A percentile compares a stretch with the other conserved stretches of the same genome.
phyloP scores from a whole-genome alignment of 2,113 vertebrate species.

The Chaetodon auriga region DNA sequence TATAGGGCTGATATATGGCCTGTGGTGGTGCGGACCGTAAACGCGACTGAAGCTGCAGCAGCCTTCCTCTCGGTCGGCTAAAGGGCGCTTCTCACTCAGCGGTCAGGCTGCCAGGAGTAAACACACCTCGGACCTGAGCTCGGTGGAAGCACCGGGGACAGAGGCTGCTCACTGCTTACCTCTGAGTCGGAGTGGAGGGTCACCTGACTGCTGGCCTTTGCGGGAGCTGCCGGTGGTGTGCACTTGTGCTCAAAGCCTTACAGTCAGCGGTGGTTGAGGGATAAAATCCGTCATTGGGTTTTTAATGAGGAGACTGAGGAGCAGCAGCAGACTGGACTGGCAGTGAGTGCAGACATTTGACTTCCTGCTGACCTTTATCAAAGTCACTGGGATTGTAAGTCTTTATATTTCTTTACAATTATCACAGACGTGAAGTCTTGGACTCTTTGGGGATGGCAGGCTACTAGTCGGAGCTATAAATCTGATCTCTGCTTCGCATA shows the following conservation, averaged over 20 bases:
- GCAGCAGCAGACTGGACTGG: slow-evolving; percentile 21
- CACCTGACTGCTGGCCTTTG: neutral
- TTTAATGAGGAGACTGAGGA: slow-evolving; percentile 28
- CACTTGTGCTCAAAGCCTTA: neutral
- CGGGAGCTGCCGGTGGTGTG: neutral
- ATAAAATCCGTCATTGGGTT: slow-evolving; percentile 5
- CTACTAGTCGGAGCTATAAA: slow-evolving; percentile 50
- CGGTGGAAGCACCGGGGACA: neutral
- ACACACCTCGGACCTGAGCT: slow-evolving; percentile 33
- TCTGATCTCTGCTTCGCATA: slow-evolving; percentile 24
- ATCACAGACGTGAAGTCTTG: slow-evolving; percentile 43
- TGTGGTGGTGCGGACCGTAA: slow-evolving; percentile 80
- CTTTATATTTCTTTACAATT: slow-evolving; percentile 56
- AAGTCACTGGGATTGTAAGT: slow-evolving; percentile 56
- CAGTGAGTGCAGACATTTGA: slow-evolving; percentile 38
- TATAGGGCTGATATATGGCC: slow-evolving; percentile 90
- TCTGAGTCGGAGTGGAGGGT: neutral
- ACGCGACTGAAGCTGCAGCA: slow-evolving; percentile 60
- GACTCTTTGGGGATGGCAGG: slow-evolving; percentile 37
- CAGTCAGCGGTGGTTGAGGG: neutral
- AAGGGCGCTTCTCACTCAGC: slow-evolving; percentile 56
- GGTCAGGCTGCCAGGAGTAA: slow-evolving; percentile 50
- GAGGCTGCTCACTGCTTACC: neutral
- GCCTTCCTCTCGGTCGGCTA: slow-evolving; percentile 50
- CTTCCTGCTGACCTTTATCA: slow-evolving; percentile 61